Percentiles rank a stretch among this genome's conserved stretches.
Conservation (phyloP, 2,797 vertebrate species). For the Sebastes nivosus region DNA sequence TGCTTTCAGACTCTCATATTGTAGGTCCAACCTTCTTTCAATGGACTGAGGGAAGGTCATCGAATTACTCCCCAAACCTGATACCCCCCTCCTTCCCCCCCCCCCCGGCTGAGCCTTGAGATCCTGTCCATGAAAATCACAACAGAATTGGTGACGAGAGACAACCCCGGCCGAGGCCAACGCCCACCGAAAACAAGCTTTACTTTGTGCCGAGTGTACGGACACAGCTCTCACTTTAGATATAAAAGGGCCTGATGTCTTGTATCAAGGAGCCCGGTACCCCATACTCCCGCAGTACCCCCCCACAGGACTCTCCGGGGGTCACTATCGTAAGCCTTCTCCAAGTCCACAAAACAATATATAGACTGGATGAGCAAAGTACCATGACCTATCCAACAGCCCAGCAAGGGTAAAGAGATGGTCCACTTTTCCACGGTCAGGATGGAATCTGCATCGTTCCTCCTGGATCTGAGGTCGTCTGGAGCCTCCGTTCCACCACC, state of each 20-base stretch:
- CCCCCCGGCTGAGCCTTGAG: background rate
- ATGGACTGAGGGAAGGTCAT: conserved; percentile 5
- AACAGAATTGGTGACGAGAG: background rate
- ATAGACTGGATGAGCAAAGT: no score
- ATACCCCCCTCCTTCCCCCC: background rate
- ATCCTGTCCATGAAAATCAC: background rate
- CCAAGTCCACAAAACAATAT: background rate
- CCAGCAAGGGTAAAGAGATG: background rate
- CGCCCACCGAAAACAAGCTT: background rate
- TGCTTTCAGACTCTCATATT: conserved; percentile 3
- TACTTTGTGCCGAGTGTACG: background rate
- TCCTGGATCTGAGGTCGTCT: background rate
- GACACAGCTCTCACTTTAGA: background rate
- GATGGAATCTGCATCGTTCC: background rate
- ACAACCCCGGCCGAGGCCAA: background rate
- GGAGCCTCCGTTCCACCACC: background rate
- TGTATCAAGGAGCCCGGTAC: background rate
- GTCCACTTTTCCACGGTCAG: background rate
- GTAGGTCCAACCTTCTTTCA: background rate
- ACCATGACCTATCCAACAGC: background rate
- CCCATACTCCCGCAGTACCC: background rate
- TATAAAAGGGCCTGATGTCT: background rate
- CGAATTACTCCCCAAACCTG: background rate
- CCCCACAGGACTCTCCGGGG: background rate
- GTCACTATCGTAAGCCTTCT: background rate